phyloP scores from a whole-genome alignment of 2,797 vertebrate genomes.

The Sphenodon punctatus region DNA sequence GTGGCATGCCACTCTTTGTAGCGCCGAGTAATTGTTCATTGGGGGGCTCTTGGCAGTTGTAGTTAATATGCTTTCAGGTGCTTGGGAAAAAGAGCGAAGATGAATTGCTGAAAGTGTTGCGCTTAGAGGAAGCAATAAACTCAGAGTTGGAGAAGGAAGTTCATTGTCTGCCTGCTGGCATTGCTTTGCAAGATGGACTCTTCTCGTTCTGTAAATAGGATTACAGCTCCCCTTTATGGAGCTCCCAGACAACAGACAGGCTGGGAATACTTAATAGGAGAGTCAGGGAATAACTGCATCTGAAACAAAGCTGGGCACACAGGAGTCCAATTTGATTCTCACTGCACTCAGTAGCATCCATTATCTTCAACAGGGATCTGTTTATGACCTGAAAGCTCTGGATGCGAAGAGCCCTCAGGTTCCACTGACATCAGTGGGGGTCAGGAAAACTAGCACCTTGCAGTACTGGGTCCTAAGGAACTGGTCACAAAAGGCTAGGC shows the following conservation, averaged over 20 bases:
- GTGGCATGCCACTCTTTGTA: slow-evolving; percentile 33
- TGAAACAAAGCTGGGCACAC: neutral
- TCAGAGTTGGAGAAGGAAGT: neutral
- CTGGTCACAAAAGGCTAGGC: neutral
- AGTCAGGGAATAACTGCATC: neutral
- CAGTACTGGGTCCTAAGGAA: neutral
- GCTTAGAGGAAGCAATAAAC: slow-evolving; percentile 11
- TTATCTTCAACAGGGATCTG: neutral
- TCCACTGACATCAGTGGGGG: neutral
- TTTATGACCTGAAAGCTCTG: neutral
- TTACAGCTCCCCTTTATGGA: neutral
- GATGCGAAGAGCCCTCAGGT: neutral
- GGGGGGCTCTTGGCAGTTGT: slow-evolving; percentile 22
- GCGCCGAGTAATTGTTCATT: slow-evolving; percentile 42
- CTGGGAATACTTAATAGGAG: neutral
- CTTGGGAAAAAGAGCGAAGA: neutral
- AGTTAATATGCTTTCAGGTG: slow-evolving; percentile 39
- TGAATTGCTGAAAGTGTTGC: slow-evolving; percentile 6
- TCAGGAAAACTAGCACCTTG: neutral
- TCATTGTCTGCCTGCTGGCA: neutral
- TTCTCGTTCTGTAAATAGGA: neutral
- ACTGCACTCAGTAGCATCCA: neutral
- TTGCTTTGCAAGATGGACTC: neutral
- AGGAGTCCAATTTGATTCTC: neutral
- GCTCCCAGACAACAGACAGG: neutral